Evolutionary conservation across 2,888 invertebrate genomes (phyloP).

Genomic region (Nasonovia ribisnigri): DNA sequence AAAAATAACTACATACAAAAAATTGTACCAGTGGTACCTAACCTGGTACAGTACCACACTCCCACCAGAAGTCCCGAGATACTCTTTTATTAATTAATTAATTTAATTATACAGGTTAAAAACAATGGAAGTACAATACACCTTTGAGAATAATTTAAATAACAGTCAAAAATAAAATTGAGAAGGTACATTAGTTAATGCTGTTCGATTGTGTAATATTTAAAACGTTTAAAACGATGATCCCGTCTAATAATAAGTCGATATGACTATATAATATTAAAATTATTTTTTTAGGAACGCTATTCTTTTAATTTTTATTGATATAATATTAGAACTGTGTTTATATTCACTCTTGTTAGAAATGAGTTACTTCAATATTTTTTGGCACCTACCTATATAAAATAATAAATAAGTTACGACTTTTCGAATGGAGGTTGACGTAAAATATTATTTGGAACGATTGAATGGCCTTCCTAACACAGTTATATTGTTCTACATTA

Average conservation of each 20-base stretch:
- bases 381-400: too few relatives aligned
- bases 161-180: background rate
- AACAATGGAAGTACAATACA: background rate
- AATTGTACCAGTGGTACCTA: too few relatives aligned
- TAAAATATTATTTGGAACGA: too few relatives aligned
- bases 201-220: background rate
- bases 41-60: too few relatives aligned
- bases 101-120: background rate
- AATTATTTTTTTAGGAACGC: background rate
- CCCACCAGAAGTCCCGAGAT: background rate
- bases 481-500: too few relatives aligned
- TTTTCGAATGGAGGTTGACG: too few relatives aligned
- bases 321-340: too few relatives aligned
- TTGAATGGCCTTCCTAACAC: too few relatives aligned
- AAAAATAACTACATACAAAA: background rate
- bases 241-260: background rate
- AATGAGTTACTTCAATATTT: too few relatives aligned
- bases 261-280: background rate
- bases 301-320: background rate
- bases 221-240: background rate
- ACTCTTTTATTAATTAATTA: background rate
- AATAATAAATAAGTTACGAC: too few relatives aligned
- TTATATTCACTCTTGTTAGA: too few relatives aligned
- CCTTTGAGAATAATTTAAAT: background rate
- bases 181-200: background rate